phyloP scores from a whole-genome alignment of 2,113 vertebrate species.

The Elaphurus davidianus region DNA sequence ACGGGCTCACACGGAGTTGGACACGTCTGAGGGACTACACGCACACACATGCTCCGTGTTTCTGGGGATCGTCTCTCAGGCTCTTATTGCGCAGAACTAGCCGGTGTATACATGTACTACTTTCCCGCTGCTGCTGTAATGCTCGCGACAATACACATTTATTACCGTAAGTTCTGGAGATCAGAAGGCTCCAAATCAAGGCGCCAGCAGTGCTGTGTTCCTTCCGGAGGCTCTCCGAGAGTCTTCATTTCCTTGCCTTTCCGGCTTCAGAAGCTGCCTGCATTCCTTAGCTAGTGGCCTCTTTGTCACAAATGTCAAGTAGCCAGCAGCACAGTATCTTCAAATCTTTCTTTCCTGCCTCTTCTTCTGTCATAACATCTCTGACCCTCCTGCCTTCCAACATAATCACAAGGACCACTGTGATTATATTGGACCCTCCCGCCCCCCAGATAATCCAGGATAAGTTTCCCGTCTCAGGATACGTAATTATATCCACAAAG shows the following conservation, averaged over 20 bases:
- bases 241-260: neutral
- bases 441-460: neutral
- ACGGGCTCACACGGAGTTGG: neutral
- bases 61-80: neutral
- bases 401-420: neutral
- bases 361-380: neutral
- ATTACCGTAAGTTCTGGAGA: neutral
- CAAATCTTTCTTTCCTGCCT: neutral
- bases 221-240: neutral
- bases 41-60: neutral
- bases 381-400: neutral
- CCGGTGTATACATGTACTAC: neutral
- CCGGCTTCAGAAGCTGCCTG: neutral
- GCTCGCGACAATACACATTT: neutral
- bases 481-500: neutral
- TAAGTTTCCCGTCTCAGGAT: neutral
- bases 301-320: neutral
- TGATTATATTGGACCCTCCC: neutral
- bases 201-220: neutral
- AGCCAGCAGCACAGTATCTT: neutral
- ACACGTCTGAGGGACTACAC: neutral
- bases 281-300: neutral
- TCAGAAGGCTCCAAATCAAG: neutral
- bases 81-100: neutral
- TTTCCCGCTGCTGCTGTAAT: neutral